Evolutionary conservation across 1,140 invertebrate genomes (phyloP), one percentile per base, ranked within the genome.

Genomic region (Leptonema lineaticorne): DNA sequence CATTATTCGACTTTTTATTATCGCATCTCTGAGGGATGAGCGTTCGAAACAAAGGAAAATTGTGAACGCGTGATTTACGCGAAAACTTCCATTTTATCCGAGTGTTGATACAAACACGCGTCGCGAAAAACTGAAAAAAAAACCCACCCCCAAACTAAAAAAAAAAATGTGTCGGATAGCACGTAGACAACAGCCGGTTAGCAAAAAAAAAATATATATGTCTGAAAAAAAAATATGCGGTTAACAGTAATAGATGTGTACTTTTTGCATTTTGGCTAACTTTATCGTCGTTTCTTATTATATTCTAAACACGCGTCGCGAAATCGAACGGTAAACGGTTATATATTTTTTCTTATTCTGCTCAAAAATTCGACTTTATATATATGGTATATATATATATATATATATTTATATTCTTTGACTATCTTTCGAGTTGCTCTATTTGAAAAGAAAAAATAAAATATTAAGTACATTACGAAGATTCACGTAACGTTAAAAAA

Each of bases 21-120:
- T n/a, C n/a, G n/a, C n/a, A n/a, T n/a, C n/a, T n/a, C n/a, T n/a
- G n/a, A n/a, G n/a, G n/a, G n/a, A n/a, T n/a, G n/a, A n/a, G n/a
- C n/a, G n/a, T n/a, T n/a, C n/a, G 50, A 53, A 24, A 53, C 50
- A 53, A 53, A 53, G 50, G 50, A 53, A 53, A 53, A 22, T 53
- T 24, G 50, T 24, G 20, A 53, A 53, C 50, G 50, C 27, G 27
- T 53, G 50, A 53, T 53, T 53, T 53, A 53, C 50, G 50, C 50
- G 50, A 53, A 53, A 53, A 53, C 50, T 53, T 53, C 27, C 27
- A 53, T 53, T 53, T 53, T 53, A 53, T 24, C 50, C 50, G 24
- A 53, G 24, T 24, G 50, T 24, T 24, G 22, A 14, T 24, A 3
- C 50, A 26, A 14, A 20, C 24, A 2, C 22, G 9, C 2, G 11